Base-by-base conservation (phyloP, 2,888 invertebrate genomes). In the Coenonympha arcania region DNA sequence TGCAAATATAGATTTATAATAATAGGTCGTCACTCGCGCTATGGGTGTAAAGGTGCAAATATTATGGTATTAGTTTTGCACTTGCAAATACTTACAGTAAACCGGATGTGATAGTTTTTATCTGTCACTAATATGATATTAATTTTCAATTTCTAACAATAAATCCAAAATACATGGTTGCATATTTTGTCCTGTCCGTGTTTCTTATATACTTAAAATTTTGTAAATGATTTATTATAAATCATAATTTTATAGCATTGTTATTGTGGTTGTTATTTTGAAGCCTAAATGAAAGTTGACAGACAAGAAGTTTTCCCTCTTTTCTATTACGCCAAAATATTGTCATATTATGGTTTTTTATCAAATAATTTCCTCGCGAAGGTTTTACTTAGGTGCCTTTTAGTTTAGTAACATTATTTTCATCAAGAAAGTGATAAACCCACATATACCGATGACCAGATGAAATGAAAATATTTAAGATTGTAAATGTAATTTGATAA, bases 101-200 rank as follows among this genome's bases (percentile, higher is more conserved):
- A 11, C 5, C 6, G 9, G 3, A 4, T 11, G 11, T 11, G 20
- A 20, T 20, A 16, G 20, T 6, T n/a, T n/a, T n/a, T 5, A 19
- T 46, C 52, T 54, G 8, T 48, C 22, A 19, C 16, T 33, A 33
- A 51, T 51, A 15, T 45, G 8, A 24, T 37, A 45, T n/a, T 31
- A 22, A 30, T 24, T 24, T 24, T 24, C 9, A 24, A 30, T 49
- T 36, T 20, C 22, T 31, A 41, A 6, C 34, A 40, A 20, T 20
- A 19, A 11, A 15, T 44, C 46, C 9, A 30, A 19, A n/a, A 30
- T 28, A 40, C 40, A 48, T 31, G 40, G 33, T 40, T 37, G 18
- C 55, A 55, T 55, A 49, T 52, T 55, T 52, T 24, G 9, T 8
- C 2, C 9, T 6, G 16, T 34, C 20, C 2, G 22, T 28, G 3